Evolutionary conservation across 2,797 vertebrate species (phyloP).

Genomic region (Sternarchorhynchus goeldii): DNA sequence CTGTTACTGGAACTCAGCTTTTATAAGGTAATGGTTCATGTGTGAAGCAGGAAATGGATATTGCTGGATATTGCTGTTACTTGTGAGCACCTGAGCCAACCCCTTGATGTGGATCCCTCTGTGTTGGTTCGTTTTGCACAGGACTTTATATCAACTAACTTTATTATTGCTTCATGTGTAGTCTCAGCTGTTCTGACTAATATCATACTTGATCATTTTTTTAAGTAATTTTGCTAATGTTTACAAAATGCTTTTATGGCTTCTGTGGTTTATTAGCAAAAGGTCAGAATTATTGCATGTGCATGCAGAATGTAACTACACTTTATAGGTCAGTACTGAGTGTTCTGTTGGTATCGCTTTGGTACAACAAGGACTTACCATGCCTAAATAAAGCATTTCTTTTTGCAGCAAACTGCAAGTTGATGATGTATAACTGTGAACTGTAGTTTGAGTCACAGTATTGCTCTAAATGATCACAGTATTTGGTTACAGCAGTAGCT

Average conservation of each 20-base stretch:
- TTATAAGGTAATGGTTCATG: constrained; percentile 69
- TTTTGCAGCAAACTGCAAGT: no score
- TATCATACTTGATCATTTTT: constrained; percentile 4
- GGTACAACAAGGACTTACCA: no score
- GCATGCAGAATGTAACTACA: neutral
- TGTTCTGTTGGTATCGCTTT: no score
- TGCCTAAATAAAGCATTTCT: no score
- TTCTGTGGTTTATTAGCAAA: neutral
- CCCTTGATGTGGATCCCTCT: neutral
- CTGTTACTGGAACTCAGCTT: constrained; percentile 66
- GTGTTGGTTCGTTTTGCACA: neutral
- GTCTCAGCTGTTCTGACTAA: neutral
- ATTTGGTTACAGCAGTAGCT: no score
- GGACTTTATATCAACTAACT: neutral
- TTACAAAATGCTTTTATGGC: neutral
- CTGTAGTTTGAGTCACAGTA: no score
- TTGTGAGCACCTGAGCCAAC: constrained; percentile 3
- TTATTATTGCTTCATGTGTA: neutral
- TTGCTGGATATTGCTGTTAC: neutral
- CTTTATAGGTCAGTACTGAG: no score
- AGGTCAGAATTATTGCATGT: neutral
- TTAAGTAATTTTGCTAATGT: no score
- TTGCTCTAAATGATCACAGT: no score
- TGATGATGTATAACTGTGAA: no score
- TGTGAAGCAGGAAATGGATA: constrained; percentile 39